Conservation (phyloP, 2,888 invertebrate species). For the Zeuzera pyrina region DNA sequence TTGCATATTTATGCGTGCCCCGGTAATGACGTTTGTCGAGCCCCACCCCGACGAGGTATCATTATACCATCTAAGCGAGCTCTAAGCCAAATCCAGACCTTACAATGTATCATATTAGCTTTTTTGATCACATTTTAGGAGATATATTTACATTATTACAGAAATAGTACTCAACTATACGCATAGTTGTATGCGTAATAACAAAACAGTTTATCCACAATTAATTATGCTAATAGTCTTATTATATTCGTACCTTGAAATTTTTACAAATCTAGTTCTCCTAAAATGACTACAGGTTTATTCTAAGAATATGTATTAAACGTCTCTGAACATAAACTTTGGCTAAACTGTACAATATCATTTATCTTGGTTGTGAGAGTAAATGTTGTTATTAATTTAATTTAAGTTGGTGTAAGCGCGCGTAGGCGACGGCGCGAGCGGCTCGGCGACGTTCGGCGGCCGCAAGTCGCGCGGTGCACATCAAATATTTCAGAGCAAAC, state of each 20-base stretch:
- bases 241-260: too few relatives aligned
- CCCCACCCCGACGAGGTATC: conserved; percentile 47
- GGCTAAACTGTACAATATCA: conserved; percentile 64
- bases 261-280: too few relatives aligned
- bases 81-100: too few relatives aligned
- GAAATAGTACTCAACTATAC: too few relatives aligned
- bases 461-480: conserved; percentile 59
- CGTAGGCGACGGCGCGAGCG: conserved; percentile 42
- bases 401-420: conserved; percentile 54
- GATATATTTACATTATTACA: too few relatives aligned
- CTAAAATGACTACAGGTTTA: too few relatives aligned
- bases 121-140: too few relatives aligned
- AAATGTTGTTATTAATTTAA: conserved; percentile 73
- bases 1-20: conserved; percentile 71
- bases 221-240: too few relatives aligned
- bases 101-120: too few relatives aligned
- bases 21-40: conserved; percentile 69
- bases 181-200: too few relatives aligned
- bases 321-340: conserved; percentile 56
- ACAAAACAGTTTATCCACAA: too few relatives aligned
- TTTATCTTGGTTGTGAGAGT: conserved; percentile 59
- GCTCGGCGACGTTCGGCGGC: conserved; percentile 28
- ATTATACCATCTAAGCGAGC: too few relatives aligned
- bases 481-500: conserved; percentile 64
- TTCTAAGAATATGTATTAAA: conserved; percentile 59